Base-by-base conservation (phyloP, 2,113 vertebrate species). In the Leuciscus idus region DNA sequence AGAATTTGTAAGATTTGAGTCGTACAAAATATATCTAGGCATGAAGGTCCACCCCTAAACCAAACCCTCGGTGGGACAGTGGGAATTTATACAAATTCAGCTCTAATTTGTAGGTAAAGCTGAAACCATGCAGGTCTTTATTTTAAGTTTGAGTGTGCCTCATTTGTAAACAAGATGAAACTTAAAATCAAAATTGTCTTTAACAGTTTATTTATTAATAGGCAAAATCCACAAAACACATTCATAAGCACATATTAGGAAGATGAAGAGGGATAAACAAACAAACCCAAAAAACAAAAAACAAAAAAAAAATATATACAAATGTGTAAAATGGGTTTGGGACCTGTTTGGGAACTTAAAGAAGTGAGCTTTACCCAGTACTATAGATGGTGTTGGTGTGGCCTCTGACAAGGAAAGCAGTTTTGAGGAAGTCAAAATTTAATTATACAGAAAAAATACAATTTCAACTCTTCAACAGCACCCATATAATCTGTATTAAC, bases 321-420 rank as follows among this genome's bases (percentile, higher is more conserved):
- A 87, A 78, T 50, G 59, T 43, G 70, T 70, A 39, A 72, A 33
- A 78, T 77, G 85, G 39, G 30, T 89, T 82, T 90, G 80, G 26
- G 50, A 83, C 72, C 87, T 62, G 81, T 85, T 80, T 30, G 87
- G 80, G 86, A 83, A 75, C 89, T 90, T 92, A 64, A 72, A 57
- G 87, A 93, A 83, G 86, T 91, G 93, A 93, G 93, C 91, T 97
- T 99, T 99, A 99, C 98, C 98, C 96, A 98, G 96, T 95, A 95
- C 92, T 90, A 98, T 92, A 96, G 97, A 93, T 94, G 98, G 97
- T 94, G 97, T 95, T 93, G 97, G 97, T 92, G 97, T 96, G 90
- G 97, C 95, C 95, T 97, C 98, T 99, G 96, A 95, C 91, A 93
- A 89, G 96, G 94, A 95, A 95, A 94, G 96, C 94, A 95, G 92